Base-by-base conservation (phyloP, 2,888 invertebrate genomes). In the Dorcus hopei region DNA sequence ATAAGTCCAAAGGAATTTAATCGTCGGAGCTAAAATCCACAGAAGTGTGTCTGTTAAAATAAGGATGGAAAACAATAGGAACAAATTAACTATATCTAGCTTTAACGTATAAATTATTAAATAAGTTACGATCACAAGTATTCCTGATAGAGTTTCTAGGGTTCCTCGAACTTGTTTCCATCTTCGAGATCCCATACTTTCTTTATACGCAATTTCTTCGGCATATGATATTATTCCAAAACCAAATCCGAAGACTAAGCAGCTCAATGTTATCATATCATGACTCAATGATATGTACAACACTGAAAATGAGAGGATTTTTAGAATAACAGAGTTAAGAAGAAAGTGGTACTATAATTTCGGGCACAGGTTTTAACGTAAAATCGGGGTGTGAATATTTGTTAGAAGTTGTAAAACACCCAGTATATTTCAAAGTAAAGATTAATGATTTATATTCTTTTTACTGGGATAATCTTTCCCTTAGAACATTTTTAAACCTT, bases 231-330 rank as follows among this genome's bases (percentile, higher is more conserved):
- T 63, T 1, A 63, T 61, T 43, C 69, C 69, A 57, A 64, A 66
- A 16, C 69, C 66, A 50, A 67, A 61, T 40, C 69, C 69, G 49
- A 65, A 61, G 2, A 67, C 54, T n/a, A 63, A 52, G 38, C 67
- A 61, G 43, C 65, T 63, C 9, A 67, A 39, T 11, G 61, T 61
- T 16, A 67, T 61, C 49, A 61, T 65, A 53, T 64, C 59, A 47
- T 64, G 60, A 23, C 42, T 50, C 43, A 50, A 45, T 2, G 62
- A 62, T 38, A 62, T 61, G 56, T 65, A 58, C 5, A 64, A 45
- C 47, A 66, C 69, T 69, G 55, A 60, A 68, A 69, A 52, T 50
- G 14, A 61, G 58, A 54, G 41, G 33, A 45, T 39, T 40, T 48
- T 58, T 40, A 8, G 38, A 40, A 52, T 11, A 53, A 5, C 4